Base-by-base conservation (phyloP, 2,113 vertebrate genomes). In the Nannospalax galili region DNA sequence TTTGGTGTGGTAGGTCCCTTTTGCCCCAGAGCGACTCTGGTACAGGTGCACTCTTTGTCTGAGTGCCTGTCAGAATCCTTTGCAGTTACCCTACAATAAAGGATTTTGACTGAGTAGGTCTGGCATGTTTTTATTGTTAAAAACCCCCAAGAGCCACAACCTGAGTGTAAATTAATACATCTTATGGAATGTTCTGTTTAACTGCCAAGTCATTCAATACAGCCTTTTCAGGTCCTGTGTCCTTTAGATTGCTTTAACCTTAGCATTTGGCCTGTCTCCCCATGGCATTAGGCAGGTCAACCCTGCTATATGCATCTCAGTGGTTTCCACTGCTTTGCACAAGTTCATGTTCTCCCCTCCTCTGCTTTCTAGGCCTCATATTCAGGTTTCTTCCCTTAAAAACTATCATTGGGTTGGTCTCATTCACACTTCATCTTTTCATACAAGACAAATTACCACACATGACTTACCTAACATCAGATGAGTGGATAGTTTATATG, bases 1-100 rank as follows among this genome's bases (percentile, higher is more conserved):
- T 80, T 84, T 94, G 84, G n/a, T 82, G 92, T 20, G 70, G 7
- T 70, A 79, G 52, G 74, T 84, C 20, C 48, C 32, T 87, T 88
- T 72, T 67, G 78, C 60, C 52, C 8, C 64, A 16, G 93, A 78
- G 35, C 87, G n/a, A 90, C 87, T 84, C 30, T 81, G 60, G 42
- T 35, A 52, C 10, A 26, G 42, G 35, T 7, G 1, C 11, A 1
- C 52, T 91, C 45, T 92, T 40, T 64, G 35, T 40, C 10, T 75
- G 42, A 72, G 42, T n/a, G 40, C 12, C 0, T 22, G n/a, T 81
- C 48, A n/a, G 30, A 87, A 70, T 84, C 67, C 22, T 91, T 93
- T 72, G 52, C 7, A n/a, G 32, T 62, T 78, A 40, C 28, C 26
- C 48, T 58, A 4, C 22, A 60, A 32, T 52, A 30, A 73, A 69